Evolutionary conservation across 2,797 vertebrate genomes (phyloP), one percentile per base, ranked within the genome.

Genomic region (Mus spretus): DNA sequence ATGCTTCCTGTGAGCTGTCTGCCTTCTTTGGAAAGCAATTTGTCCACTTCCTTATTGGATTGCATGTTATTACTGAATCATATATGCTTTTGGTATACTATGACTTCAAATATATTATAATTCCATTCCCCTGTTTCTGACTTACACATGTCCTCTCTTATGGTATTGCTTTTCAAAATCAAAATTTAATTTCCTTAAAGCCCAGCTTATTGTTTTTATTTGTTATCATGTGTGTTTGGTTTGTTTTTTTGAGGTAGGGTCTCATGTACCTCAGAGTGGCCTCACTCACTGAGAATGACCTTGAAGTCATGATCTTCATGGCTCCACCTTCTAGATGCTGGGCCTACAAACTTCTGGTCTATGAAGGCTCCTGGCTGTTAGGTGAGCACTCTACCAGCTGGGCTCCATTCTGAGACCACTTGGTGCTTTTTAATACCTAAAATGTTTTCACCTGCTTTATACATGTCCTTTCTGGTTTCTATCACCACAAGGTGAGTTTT

Each of bases 121-220:
- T 77, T 94, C 20, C 34, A 37, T 89, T 93, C 53, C 34, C 31
- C 28, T 63, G 19, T 37, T 75, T 87, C 14, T 57, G 20, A 55
- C 8, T 70, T 88, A 8, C 17, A 72, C 44, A 9, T n/a, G 19
- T 70, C 57, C 26, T 75, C 53, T 78, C 81, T 44, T 90, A 72
- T 59, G 77, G 28, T 70, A n/a, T 22, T 82, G 10, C n/a, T 61
- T 72, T 75, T 81, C 77, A 90, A 74, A 8, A 93, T 34, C 22
- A 78, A 8, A 77, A 85, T 65, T 61, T 81, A 74, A 78, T 89
- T 96, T 93, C 91, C 9, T 37, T 82, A 19, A 91, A 55, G 34
- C 15, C 15, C 28, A 20, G 15, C 40, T 87, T 81, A 47, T 47
- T 47, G 5, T 14, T 67, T 85, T 63, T 63, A 34, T 55, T 40